Base-by-base conservation (phyloP, 2,888 invertebrate genomes). In the Microdon myrmicae region DNA sequence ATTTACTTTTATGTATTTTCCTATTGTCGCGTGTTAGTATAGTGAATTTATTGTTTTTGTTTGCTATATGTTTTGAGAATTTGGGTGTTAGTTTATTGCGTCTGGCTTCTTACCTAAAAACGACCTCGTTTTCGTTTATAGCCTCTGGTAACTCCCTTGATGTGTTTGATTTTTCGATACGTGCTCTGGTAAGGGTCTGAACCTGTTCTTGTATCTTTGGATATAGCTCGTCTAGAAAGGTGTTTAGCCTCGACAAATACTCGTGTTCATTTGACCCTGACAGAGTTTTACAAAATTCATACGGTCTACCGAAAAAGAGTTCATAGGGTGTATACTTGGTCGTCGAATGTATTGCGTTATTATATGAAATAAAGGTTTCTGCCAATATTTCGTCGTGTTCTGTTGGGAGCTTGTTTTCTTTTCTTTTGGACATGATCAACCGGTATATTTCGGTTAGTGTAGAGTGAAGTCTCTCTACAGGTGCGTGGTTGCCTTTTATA, bases 391-490 rank as follows among this genome's bases (percentile, higher is more conserved):
- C 60, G 4, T 38, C 38, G 12, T 60, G 44, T 3, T 67, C 67
- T 19, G 31, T 39, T 1, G 9, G n/a, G 1, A 49, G 38, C 9
- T 47, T 37, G 3, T 53, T 12, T 17, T 53, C 49, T 35, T 56
- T 35, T 6, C 45, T 23, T 14, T 45, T 44, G 4, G 34, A 8
- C 7, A 28, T 9, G 6, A 68, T 55, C 8, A 67, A 44, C 28
- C 67, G 7, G 6, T 59, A 68, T 2, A 68, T 68, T 59, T 68
- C 68, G 1, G 37, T 54, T 7, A 54, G 17, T 2, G 38, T 54
- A 7, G 38, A 54, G 12, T 54, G 54, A 1, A 54, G 20, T 4
- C 54, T 22, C 22, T 48, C 38, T 2, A 48, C 48, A 8, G 48
- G 31, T 5, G 29, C n/a, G 17, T 48, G n/a, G n/a, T n/a, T n/a